phyloP scores from a whole-genome alignment of 2,113 vertebrate species.

The Rhagologus leucostigma region DNA sequence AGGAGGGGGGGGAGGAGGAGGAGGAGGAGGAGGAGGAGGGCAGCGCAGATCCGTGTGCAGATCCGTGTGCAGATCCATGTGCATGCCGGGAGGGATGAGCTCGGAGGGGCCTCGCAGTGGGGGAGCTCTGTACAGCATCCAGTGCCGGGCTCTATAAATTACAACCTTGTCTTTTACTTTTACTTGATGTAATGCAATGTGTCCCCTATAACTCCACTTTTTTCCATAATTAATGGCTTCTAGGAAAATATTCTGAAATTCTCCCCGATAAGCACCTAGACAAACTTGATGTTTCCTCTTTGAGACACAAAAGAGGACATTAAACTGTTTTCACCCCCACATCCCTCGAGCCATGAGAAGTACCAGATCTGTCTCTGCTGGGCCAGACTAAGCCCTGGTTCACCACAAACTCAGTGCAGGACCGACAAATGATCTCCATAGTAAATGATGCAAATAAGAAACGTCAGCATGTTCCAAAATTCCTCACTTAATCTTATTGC shows the following conservation, averaged over 20 bases:
- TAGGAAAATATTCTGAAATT: constrained; percentile 42
- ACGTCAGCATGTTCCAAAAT: constrained; percentile 48
- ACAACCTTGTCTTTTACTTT: constrained; percentile 9
- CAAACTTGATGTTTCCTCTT: constrained; percentile 47
- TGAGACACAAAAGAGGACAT: neutral
- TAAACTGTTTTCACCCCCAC: constrained; percentile 51
- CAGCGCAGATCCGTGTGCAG: neutral
- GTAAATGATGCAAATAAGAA: constrained; percentile 60
- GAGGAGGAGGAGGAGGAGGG: neutral
- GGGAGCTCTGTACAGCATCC: constrained; percentile 11
- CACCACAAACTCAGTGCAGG: constrained; percentile 39
- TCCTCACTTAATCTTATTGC: constrained; percentile 51
- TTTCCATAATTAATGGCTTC: constrained; percentile 35
- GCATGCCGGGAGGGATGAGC: neutral
- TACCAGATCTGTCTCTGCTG: constrained; percentile 43
- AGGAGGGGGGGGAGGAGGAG: neutral
- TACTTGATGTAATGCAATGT: neutral
- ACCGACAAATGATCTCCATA: constrained; percentile 26
- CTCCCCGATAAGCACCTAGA: constrained; percentile 51
- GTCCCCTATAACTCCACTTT: neutral
- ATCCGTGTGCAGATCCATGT: fast-evolving
- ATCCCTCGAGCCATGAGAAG: constrained; percentile 37
- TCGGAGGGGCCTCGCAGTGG: neutral
- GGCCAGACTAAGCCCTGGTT: constrained; percentile 50
- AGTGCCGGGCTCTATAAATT: neutral